Base-by-base conservation (phyloP, 2,113 vertebrate genomes). In the Limanda limanda region DNA sequence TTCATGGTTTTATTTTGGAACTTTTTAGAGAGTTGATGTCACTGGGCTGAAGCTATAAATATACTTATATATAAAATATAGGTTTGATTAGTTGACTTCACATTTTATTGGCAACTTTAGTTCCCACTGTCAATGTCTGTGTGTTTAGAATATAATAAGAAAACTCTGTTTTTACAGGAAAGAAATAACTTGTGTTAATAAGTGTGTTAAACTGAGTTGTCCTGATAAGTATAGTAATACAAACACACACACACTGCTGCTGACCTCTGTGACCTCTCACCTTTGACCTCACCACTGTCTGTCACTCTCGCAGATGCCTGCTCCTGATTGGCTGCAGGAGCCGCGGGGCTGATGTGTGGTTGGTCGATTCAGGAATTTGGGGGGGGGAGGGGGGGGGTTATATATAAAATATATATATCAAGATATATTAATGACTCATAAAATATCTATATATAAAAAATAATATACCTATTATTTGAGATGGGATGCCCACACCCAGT, bases 201-300 rank as follows among this genome's bases (percentile, higher is more conserved):
- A 42, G 37, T 63, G n/a, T 45, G 21, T 23, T 25, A 25, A 21
- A 14, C 52, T 3, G 40, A 69, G 35, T 57, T 40, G 35, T 54
- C 40, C 57, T 74, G 0, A 18, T 45, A 54, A 82, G 86, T 85
- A 84, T 74, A 83, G 85, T 76, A 73, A 91, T 62, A 48, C 21
- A 66, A n/a, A 67, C 10, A 60, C 51, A 62, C 68, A 76, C 74
- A 60, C 56, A 80, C 68, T 89, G 88, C 85, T 92, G 85, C 89
- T 90, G 87, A 88, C 69, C 78, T 86, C 85, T 89, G 84, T 87
- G 72, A 90, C 91, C 89, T 89, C 82, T 31, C 31, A 88, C 84
- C 77, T 85, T 84, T 87, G 92, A 94, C 93, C 94, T 91, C 80
- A 85, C 83, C 92, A 93, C 93, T 93, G 92, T 94, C 81, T 70